Conservation (phyloP, 2,888 invertebrate species). For the Drosophila meridiana region DNA sequence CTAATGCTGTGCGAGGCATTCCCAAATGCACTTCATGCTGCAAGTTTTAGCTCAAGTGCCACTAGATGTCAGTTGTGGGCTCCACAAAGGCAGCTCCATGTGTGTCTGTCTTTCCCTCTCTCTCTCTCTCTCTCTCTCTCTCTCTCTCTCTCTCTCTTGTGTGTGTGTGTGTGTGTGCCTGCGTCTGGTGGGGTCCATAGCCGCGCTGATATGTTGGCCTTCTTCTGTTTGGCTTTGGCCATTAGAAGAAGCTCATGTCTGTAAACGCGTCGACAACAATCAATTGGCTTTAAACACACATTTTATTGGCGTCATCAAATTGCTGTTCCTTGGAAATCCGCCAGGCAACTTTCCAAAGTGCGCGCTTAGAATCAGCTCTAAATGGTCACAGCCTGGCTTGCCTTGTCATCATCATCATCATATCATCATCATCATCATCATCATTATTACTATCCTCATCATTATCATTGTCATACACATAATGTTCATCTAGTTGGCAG, state of each 20-base stretch:
- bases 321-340: conserved; percentile 77
- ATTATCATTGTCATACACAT: conserved; percentile 32
- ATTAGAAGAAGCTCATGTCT: conserved; percentile 78
- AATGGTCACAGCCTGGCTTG: conserved; percentile 64
- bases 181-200: conserved; percentile 60
- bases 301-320: conserved; percentile 81
- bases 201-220: conserved; percentile 39
- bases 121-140: conserved; percentile 13
- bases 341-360: conserved; percentile 71
- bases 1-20: conserved; percentile 47
- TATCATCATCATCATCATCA: conserved; percentile 18
- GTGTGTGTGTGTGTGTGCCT: conserved; percentile 42
- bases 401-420: conserved; percentile 45
- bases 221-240: conserved; percentile 36
- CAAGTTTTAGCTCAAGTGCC: conserved; percentile 75
- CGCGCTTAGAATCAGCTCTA: conserved; percentile 65
- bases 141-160: conserved; percentile 12
- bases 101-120: conserved; percentile 11
- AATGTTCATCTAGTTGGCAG: conserved; percentile 46
- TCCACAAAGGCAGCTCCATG: conserved; percentile 32
- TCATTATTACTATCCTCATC: conserved; percentile 19
- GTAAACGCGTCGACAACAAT: conserved; percentile 70
- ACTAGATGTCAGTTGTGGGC: conserved; percentile 75
- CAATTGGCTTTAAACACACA: conserved; percentile 77
- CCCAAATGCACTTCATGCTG: conserved; percentile 76